Evolutionary conservation across 2,797 vertebrate species (phyloP).

Genomic region (Brachyrhaphis roseni): DNA sequence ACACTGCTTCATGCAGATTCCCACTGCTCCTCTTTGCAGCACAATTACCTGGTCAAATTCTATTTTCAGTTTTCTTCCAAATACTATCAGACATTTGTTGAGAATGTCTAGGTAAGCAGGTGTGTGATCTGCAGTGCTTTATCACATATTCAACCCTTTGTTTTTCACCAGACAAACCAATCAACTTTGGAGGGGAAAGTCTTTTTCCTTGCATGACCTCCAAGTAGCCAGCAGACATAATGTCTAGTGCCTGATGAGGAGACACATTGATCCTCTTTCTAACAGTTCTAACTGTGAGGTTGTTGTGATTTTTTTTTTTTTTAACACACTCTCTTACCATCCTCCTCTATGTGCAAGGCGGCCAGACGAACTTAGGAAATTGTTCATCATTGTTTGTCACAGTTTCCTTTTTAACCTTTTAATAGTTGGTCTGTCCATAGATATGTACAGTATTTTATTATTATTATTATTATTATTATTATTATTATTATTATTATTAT

Average conservation of each 20-base stretch:
- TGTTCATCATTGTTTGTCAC: background rate
- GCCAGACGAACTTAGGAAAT: background rate
- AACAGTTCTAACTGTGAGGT: background rate
- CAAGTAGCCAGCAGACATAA: background rate
- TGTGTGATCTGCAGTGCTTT: background rate
- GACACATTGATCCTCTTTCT: background rate
- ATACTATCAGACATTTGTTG: background rate
- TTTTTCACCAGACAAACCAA: background rate
- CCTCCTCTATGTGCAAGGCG: background rate
- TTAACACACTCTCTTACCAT: background rate
- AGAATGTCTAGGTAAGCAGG: background rate
- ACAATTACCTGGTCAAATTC: background rate
- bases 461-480: background rate
- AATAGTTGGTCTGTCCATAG: background rate
- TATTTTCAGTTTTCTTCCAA: background rate
- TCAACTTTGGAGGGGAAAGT: background rate
- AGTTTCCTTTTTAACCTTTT: background rate
- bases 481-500: background rate
- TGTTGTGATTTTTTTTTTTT: background rate
- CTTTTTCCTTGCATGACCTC: background rate
- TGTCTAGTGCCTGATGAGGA: background rate
- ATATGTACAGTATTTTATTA: background rate
- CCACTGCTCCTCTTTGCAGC: no score
- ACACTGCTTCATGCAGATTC: background rate
- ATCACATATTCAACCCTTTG: background rate